phyloP scores from a whole-genome alignment of 2,888 invertebrate genomes.

The Chrysodeixis includens region DNA sequence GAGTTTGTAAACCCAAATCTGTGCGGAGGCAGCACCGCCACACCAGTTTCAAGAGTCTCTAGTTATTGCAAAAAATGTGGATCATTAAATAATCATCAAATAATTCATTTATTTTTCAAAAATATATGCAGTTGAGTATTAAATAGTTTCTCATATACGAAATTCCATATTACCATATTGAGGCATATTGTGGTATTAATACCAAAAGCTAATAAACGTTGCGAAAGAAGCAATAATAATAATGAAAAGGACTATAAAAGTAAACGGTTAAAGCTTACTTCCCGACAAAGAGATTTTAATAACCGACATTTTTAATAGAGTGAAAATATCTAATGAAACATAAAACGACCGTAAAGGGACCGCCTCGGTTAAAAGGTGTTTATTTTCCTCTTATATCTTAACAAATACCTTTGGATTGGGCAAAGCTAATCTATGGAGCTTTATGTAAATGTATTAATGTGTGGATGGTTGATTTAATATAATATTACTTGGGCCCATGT shows the following conservation, averaged over 20 bases:
- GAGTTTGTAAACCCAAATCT: too few species aligned
- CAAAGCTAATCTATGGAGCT: too few species aligned
- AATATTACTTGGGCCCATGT: too few species aligned
- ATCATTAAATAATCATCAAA: too few species aligned
- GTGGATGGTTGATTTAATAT: too few species aligned
- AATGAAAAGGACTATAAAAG: background rate
- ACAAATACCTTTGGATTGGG: too few species aligned
- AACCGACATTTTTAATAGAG: background rate
- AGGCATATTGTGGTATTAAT: background rate
- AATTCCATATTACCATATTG: background rate
- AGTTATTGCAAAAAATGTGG: too few species aligned
- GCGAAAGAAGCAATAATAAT: background rate
- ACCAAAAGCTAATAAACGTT: background rate
- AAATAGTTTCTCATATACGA: background rate
- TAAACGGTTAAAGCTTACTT: slow-evolving; percentile 3
- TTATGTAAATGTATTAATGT: too few species aligned
- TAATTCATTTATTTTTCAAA: too few species aligned
- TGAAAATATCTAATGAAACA: background rate
- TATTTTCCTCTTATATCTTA: background rate
- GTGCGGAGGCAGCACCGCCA: too few species aligned
- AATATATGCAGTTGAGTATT: background rate
- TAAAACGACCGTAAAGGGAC: background rate
- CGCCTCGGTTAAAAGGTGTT: background rate
- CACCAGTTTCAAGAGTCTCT: too few species aligned
- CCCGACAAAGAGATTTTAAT: background rate